A percentile compares a stretch with the other conserved stretches of the same genome.
Evolutionary conservation across 2,113 vertebrate species (phyloP).

Genomic region (Corvus moneduloides): DNA sequence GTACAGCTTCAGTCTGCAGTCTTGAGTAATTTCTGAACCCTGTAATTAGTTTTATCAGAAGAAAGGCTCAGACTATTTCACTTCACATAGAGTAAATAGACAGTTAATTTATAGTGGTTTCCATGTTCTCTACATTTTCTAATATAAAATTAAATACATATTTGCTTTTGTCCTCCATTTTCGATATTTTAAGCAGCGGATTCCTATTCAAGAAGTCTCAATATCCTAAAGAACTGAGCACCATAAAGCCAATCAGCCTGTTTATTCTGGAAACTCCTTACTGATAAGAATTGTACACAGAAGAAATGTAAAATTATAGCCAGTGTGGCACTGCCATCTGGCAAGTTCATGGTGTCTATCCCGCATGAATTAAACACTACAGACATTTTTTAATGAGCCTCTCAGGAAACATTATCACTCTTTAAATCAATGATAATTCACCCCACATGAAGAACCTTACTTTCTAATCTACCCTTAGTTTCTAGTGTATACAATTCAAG

Average conservation of each 20-base stretch:
- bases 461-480: not conserved
- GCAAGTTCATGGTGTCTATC: not conserved
- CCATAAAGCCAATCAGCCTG: not conserved
- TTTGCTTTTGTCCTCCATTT: not conserved
- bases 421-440: not conserved
- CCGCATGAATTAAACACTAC: not conserved
- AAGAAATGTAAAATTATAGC: not conserved
- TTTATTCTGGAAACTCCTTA: not conserved
- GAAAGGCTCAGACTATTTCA: not conserved
- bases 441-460: not conserved
- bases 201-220: not conserved
- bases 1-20: not conserved
- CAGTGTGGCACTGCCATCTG: not conserved
- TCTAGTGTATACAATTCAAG: not conserved
- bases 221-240: not conserved
- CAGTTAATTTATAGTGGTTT: not conserved
- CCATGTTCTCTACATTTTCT: not conserved
- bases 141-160: not conserved
- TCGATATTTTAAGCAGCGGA: not conserved
- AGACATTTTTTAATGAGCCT: not conserved
- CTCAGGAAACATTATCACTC: not conserved
- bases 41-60: constrained; percentile 24
- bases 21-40: constrained; percentile 14
- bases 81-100: not conserved
- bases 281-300: not conserved